A percentile compares a stretch with the other conserved stretches of the same genome.
phyloP scores from a whole-genome alignment of 2,888 invertebrate species.

The Nemotelus pantherinus region DNA sequence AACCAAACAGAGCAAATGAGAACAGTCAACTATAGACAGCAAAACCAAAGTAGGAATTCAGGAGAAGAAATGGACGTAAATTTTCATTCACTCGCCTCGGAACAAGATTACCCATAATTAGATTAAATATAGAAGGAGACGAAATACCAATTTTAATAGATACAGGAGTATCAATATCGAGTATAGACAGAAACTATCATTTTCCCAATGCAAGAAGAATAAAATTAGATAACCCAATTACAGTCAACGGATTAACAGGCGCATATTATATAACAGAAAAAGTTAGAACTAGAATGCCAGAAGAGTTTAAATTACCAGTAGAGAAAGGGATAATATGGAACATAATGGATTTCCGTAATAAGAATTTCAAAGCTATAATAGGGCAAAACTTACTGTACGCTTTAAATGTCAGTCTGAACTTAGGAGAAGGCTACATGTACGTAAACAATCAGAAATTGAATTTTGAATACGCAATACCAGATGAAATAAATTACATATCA shows the following conservation, averaged over 20 bases:
- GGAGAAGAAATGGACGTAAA: neutral
- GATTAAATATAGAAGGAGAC: neutral
- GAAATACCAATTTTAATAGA: slow-evolving; percentile 22
- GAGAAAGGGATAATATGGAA: too few species aligned
- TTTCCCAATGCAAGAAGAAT: too few species aligned
- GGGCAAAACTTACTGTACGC: too few species aligned
- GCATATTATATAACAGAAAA: neutral
- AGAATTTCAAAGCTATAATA: too few species aligned
- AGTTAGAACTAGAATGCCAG: neutral
- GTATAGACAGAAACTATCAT: slow-evolving; percentile 6
- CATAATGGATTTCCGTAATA: too few species aligned
- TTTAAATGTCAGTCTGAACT: too few species aligned
- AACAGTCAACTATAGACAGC: too few species aligned
- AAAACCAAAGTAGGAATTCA: neutral
- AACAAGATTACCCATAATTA: slow-evolving; percentile 27
- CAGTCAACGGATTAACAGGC: too few species aligned
- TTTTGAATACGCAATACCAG: neutral
- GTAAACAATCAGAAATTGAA: neutral
- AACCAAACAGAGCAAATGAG: too few species aligned
- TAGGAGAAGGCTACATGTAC: neutral
- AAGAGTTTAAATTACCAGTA: neutral
- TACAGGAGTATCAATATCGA: neutral
- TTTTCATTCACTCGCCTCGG: slow-evolving; percentile 35
- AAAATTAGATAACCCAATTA: too few species aligned
- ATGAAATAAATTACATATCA: slow-evolving; percentile 5